Conservation (phyloP, 2,888 invertebrate species). For the Phlogophora meticulosa region DNA sequence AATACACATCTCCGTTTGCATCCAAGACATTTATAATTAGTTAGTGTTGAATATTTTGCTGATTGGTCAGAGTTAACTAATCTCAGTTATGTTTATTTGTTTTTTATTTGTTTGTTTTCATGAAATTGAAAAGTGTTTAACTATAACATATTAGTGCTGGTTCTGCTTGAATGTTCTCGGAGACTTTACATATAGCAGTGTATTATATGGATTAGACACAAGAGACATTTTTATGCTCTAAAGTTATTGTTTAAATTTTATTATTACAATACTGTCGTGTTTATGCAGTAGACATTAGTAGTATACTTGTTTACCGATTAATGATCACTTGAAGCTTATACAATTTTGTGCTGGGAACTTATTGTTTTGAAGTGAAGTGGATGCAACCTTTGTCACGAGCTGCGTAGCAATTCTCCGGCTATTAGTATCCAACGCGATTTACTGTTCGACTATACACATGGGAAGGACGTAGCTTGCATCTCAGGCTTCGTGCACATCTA, state of each 20-base stretch:
- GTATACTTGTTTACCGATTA: slow-evolving; percentile 23
- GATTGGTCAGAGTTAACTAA: slow-evolving; percentile 4
- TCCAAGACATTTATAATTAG: slow-evolving; percentile 5
- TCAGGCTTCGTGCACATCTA: slow-evolving; percentile 16
- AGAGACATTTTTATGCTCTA: not conserved
- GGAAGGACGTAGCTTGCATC: slow-evolving; percentile 18
- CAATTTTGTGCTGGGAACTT: slow-evolving; percentile 42
- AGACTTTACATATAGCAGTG: not conserved
- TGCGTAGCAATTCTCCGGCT: not conserved
- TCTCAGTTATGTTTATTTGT: slow-evolving; percentile 4
- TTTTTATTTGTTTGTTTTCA: slow-evolving; percentile 10
- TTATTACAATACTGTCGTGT: slow-evolving; percentile 11
- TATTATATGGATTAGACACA: slow-evolving; percentile 4
- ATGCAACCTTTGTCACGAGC: not conserved
- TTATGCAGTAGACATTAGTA: slow-evolving; percentile 26
- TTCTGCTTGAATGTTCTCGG: not conserved
- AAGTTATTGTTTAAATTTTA: slow-evolving; percentile 3
- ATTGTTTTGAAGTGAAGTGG: slow-evolving; percentile 24
- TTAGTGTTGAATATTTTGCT: slow-evolving; percentile 17
- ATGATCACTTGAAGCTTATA: slow-evolving; percentile 2
- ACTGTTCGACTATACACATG: slow-evolving; percentile 12
- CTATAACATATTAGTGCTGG: slow-evolving; percentile 1
- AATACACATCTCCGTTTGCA: not conserved
- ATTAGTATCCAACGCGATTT: slow-evolving; percentile 2
- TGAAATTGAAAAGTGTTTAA: slow-evolving; percentile 13